Base-by-base conservation (phyloP, 2,113 vertebrate species). In the Trematocara marginatum region DNA sequence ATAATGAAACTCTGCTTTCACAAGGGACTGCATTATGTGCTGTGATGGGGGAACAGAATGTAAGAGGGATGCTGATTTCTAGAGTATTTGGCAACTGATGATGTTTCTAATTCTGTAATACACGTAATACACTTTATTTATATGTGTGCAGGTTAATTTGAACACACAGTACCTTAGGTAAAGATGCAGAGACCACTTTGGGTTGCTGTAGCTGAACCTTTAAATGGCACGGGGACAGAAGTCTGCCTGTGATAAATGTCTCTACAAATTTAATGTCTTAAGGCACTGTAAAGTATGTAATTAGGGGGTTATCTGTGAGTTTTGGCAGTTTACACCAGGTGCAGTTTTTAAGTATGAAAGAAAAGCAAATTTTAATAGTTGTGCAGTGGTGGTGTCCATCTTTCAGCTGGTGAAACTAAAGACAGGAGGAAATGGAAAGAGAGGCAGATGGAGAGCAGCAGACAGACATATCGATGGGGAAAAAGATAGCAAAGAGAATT, bases 141-240 rank as follows among this genome's bases (percentile, higher is more conserved):
- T 45, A 74, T 7, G 6, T 29, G 45, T 23, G 31, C 56, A 53
- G 18, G 7, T 26, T 29, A 13, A 64, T 29, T 74, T 81, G 71
- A n/a, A 59, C 53, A 81, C 31, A 81, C 40, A 76, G 47, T 78
- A 47, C 71, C 74, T 61, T 6, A 53, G 83, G 86, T 86, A 18
- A 86, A 84, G 81, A 82, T 9, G 4, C 49, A 42, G 76, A 61
- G 84, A 88, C 66, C 83, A 71, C 80, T 89, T 76, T 92, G 57
- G 23, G 45, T 78, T 80, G 31, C 81, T 83, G 80, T 89, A 74
- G 87, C 49, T 84, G 81, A 87, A 91, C 82, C 86, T 88, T 91
- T 90, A 92, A 93, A 94, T 92, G 87, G 47, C 90, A 94, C 6
- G 0, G 71, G 6, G 69, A 18, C 23, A 16, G 45, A 29, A 76